Conservation (phyloP, 2,797 vertebrate species). For the Sebastes flavidus region DNA sequence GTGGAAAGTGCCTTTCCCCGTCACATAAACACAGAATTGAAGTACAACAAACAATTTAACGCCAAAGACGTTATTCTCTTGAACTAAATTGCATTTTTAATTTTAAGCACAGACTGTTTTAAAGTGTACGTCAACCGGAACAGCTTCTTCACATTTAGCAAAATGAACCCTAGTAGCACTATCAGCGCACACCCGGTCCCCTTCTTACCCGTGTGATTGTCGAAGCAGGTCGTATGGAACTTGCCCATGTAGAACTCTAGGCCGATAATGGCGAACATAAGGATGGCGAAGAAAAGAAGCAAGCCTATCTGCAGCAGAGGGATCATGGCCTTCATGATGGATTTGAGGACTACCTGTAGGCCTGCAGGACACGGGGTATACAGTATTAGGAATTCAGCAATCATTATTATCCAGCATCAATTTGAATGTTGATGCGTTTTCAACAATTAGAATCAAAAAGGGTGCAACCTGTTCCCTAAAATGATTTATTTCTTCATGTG, state of each 20-base stretch:
- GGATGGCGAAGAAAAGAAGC: slow-evolving; percentile 95
- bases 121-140: not conserved
- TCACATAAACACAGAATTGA: not conserved
- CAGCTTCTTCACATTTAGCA: not conserved
- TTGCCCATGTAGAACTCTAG: slow-evolving; percentile 98
- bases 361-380: slow-evolving; percentile 76
- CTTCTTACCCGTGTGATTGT: slow-evolving; percentile 81
- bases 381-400: not conserved
- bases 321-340: slow-evolving; percentile 99
- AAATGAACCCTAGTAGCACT: not conserved
- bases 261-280: slow-evolving; percentile 98
- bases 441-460: not conserved
- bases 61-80: not conserved
- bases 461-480: not conserved
- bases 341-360: slow-evolving; percentile 97
- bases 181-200: not conserved
- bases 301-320: slow-evolving; percentile 96
- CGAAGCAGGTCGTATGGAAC: slow-evolving; percentile 95
- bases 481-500: not conserved
- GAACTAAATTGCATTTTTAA: not conserved
- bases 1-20: not conserved
- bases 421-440: not conserved
- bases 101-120: not conserved
- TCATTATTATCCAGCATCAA: not conserved
- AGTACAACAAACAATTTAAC: not conserved